A percentile compares a stretch with the other conserved stretches of the same genome.
Evolutionary conservation across 2,113 vertebrate species (phyloP).

Genomic region (Hiodon alosoides): DNA sequence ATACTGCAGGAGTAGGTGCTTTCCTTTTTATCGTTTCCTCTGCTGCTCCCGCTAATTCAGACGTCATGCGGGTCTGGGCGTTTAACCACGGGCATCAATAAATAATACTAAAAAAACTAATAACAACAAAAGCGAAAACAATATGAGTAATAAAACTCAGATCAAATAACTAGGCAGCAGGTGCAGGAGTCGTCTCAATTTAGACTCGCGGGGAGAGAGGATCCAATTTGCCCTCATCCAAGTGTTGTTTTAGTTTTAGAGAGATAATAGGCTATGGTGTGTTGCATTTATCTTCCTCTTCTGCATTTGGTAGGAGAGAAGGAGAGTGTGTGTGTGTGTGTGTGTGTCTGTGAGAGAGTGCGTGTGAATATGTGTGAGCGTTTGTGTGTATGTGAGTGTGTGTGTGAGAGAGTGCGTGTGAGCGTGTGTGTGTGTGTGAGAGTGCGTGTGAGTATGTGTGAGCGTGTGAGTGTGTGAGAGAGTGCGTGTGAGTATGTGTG

Average conservation of each 20-base stretch:
- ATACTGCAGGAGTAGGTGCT: conserved; percentile 35
- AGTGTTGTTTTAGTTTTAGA: conserved; percentile 45
- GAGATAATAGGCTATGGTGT: conserved; percentile 51
- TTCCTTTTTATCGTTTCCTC: conserved; percentile 41
- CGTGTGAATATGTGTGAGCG: not conserved
- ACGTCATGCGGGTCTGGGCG: conserved; percentile 25
- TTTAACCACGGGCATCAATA: conserved; percentile 40
- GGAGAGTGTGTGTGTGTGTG: not conserved
- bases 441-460: not conserved
- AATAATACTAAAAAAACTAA: conserved; percentile 44
- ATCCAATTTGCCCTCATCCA: conserved; percentile 14
- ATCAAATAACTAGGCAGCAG: conserved; percentile 42
- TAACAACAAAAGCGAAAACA: conserved; percentile 47
- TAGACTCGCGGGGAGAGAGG: conserved; percentile 16
- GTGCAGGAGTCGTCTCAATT: conserved; percentile 12
- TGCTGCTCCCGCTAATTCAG: conserved; percentile 27
- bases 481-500: not conserved
- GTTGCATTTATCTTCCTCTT: conserved; percentile 53
- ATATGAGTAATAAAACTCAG: conserved; percentile 51
- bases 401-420: conserved; percentile 2
- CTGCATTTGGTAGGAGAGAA: conserved; percentile 21
- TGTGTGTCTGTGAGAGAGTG: not conserved
- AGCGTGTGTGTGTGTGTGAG: not conserved
- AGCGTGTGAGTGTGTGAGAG: not conserved
- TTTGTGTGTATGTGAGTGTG: not conserved